Percentiles rank a stretch among this genome's conserved stretches.
phyloP scores from a whole-genome alignment of 2,113 vertebrate species.

The Theristicus caerulescens region DNA sequence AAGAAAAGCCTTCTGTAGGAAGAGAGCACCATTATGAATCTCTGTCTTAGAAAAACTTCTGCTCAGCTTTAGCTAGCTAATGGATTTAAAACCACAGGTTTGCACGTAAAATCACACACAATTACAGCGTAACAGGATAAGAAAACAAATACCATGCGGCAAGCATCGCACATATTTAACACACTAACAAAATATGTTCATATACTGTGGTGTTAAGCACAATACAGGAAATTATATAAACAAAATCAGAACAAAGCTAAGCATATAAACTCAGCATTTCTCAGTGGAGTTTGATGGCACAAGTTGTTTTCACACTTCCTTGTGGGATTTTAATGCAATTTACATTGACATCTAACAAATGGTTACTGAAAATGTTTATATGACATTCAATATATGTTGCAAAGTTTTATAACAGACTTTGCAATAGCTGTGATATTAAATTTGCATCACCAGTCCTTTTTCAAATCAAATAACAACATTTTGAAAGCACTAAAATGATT shows the following conservation, averaged over 20 bases:
- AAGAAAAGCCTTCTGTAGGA: background rate
- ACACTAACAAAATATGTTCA: background rate
- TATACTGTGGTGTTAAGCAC: background rate
- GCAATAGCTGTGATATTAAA: slow-evolving; percentile 2
- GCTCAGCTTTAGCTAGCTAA: background rate
- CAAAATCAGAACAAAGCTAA: background rate
- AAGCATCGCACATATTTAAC: background rate
- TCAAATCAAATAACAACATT: background rate
- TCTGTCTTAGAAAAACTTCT: background rate
- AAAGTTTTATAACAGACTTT: slow-evolving; percentile 5
- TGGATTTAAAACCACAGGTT: background rate
- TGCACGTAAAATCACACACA: background rate
- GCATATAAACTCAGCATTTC: background rate
- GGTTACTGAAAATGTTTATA: background rate
- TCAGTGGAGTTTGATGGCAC: background rate
- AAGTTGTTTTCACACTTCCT: background rate
- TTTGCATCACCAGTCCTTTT: background rate
- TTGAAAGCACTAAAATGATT: slow-evolving; percentile 29
- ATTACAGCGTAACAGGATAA: background rate
- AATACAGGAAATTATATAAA: background rate
- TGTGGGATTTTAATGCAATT: slow-evolving; percentile 6
- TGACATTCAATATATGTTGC: background rate
- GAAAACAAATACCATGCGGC: background rate
- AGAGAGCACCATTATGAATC: rapidly evolving
- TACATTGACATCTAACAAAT: background rate